Evolutionary conservation across 1,140 invertebrate species (phyloP), one percentile per base, ranked within the genome.

Genomic region (Ostrea denselamellosa): DNA sequence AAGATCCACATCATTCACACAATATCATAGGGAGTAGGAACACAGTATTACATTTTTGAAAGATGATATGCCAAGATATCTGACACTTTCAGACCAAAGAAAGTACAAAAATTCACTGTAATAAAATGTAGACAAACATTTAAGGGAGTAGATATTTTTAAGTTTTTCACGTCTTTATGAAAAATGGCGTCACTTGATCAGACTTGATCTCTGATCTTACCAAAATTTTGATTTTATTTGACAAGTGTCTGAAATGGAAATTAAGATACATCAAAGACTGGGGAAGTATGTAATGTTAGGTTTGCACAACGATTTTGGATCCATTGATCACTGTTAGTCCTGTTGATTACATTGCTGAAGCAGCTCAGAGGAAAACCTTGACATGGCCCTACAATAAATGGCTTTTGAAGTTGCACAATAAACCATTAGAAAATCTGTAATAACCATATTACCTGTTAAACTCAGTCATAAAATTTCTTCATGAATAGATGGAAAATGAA

Each of bases 401-500:
- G 68, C 68, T 77, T 77, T 77, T 77, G 68, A 77, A 77, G 68
- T 77, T 77, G 68, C 68, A 77, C 68, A 77, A 77, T 77, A 77
- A 77, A 77, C 68, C 68, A 77, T 77, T 77, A 77, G 68, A 77
- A 77, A 77, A 77, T 77, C 68, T 77, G 68, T 77, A 77, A 77
- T 77, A 77, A 77, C 68, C 68, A 77, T 77, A 77, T 77, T 77
- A 77, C 68, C 68, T 77, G 68, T 77, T 77, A 77, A 34, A 25
- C 68, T 17, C 14, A 10, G 25, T 77, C 68, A 77, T 77, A 77
- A 77, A 77, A 77, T 34, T 77, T 77, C 68, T 77, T 77, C 68
- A 77, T 77, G 25, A 77, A 77, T 77, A 77, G 68, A 28, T 77
- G 68, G 68, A 77, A 77, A 77, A 77, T 77, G 68, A 77, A 77